Conservation (phyloP, 2,797 vertebrate genomes). For the Labroides dimidiatus region DNA sequence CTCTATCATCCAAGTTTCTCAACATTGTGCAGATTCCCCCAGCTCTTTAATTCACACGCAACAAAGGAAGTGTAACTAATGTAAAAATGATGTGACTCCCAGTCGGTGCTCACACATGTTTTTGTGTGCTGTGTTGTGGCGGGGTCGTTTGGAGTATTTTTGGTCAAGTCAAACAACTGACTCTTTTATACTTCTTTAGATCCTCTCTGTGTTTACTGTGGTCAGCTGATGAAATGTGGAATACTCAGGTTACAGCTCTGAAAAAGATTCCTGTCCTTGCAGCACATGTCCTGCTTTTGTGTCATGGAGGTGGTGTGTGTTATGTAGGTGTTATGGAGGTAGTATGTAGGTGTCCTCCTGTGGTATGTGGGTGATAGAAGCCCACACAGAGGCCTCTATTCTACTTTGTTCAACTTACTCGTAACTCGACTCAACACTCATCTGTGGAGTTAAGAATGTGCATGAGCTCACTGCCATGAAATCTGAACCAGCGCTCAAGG, state of each 20-base stretch:
- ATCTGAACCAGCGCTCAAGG: constrained; percentile 22
- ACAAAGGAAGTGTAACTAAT: constrained; percentile 21
- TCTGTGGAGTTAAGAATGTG: constrained; percentile 21
- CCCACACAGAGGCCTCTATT: constrained; percentile 69
- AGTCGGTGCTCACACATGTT: constrained; percentile 23
- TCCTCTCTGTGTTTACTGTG: constrained; percentile 38
- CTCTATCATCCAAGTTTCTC: constrained; percentile 1
- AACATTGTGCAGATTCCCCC: constrained; percentile 7
- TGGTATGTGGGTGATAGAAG: constrained; percentile 65
- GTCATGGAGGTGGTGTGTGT: constrained; percentile 36
- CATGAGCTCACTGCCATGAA: constrained; percentile 44
- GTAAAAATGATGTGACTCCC: constrained; percentile 23
- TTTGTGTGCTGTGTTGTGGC: constrained; percentile 58
- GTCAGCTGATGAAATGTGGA: constrained; percentile 42
- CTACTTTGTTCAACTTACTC: constrained; percentile 25
- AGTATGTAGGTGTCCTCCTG: constrained; percentile 62
- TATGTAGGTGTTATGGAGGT: constrained; percentile 61
- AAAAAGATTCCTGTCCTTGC: constrained; percentile 11
- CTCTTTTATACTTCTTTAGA: constrained; percentile 29
- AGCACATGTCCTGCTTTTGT: constrained; percentile 17
- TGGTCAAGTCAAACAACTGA: constrained; percentile 48
- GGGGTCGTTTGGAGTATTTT: constrained; percentile 33
- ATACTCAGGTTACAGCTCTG: constrained; percentile 33
- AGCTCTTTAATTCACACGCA: neutral
- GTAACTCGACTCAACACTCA: constrained; percentile 7